These are phyloP conservation scores for Athalia cordata DNA, from an alignment of 2,888 invertebrate genomes.

Conservation along the genomic window DNA sequence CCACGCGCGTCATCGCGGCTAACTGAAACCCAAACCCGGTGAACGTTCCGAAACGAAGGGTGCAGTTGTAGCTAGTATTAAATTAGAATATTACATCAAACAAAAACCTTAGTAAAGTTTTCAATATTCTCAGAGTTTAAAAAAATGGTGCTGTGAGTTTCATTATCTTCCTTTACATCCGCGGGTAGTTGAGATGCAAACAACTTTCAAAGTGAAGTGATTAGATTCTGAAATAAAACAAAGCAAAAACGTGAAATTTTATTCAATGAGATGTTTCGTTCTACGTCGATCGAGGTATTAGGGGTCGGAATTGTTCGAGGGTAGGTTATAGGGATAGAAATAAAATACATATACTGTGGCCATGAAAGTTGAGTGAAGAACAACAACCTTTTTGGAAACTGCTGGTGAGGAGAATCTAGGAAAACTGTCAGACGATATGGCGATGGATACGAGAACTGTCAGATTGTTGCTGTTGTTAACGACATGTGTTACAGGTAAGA, in stretches of 20 bases:
- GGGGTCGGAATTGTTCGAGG: background rate
- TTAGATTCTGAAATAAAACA: background rate
- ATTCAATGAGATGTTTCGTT: too few relatives aligned
- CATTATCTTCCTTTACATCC: too few relatives aligned
- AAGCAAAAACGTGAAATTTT: too few relatives aligned
- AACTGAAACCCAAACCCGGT: background rate
- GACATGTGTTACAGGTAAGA: slow-evolving; percentile 47
- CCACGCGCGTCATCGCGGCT: slow-evolving; percentile 15
- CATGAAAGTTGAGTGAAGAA: slow-evolving; percentile 27
- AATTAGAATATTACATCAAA: background rate
- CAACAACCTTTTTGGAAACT: background rate
- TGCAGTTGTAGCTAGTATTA: background rate
- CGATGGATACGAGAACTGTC: slow-evolving; percentile 44
- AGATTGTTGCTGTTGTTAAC: slow-evolving; percentile 42
- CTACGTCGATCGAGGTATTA: background rate
- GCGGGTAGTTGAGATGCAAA: too few relatives aligned
- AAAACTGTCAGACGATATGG: slow-evolving; percentile 23
- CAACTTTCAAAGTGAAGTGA: background rate
- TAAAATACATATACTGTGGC: background rate
- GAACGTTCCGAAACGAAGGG: background rate
- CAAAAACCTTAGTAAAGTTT: background rate
- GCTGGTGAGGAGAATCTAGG: background rate
- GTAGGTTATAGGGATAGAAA: background rate
- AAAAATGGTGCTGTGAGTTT: too few relatives aligned
- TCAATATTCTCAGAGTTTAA: too few relatives aligned